Evolutionary conservation across 2,113 vertebrate species (phyloP), one percentile per base, ranked within the genome.

Genomic region (Chinchilla lanigera): DNA sequence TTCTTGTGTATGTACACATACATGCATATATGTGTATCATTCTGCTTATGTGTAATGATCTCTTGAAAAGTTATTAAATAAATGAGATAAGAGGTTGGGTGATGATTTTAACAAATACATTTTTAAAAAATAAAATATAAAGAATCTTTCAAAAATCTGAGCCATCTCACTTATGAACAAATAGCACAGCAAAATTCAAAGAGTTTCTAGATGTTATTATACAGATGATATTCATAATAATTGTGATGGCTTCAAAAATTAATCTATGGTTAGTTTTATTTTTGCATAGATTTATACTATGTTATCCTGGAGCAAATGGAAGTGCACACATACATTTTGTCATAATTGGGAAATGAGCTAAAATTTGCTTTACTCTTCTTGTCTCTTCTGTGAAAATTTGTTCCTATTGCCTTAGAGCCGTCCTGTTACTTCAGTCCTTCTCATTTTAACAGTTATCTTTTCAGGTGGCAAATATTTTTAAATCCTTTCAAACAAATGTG

Each of bases 201-300:
- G 7, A 89, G 16, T 28, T 3, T 87, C 14, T 92, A 44, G 47
- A 52, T 86, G 65, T 63, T 80, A 89, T 86, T 65, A 56, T 78
- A 85, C 19, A 94, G 10, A 28, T 89, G 58, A 88, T 88, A 89
- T 73, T 83, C 28, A 77, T n/a, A 82, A 85, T 58, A 88, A 87
- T 26, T 35, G 65, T 85, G 67, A 67, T 63, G 30, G 41, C 6
- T 86, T 86, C 60, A 78, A 89, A 88, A 95, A 94, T 63, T 95
- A 86, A 67, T 26, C 86, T 75, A 90, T 92, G 14, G 24, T 86
- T 50, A 96, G 47, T 12, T 94, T 95, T 69, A 86, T 86, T 52
- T 92, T 81, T 69, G 38, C 13, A 92, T 8, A 78, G 1, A 83
- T 78, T 89, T 67, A 94, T 69, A 94, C 8, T 41, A 67, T 3